Percentiles rank a stretch among this genome's conserved stretches.
These are phyloP conservation scores for Andrena cerasifolii DNA, from an alignment of 1,140 invertebrate species.

Conservation along the genomic window DNA sequence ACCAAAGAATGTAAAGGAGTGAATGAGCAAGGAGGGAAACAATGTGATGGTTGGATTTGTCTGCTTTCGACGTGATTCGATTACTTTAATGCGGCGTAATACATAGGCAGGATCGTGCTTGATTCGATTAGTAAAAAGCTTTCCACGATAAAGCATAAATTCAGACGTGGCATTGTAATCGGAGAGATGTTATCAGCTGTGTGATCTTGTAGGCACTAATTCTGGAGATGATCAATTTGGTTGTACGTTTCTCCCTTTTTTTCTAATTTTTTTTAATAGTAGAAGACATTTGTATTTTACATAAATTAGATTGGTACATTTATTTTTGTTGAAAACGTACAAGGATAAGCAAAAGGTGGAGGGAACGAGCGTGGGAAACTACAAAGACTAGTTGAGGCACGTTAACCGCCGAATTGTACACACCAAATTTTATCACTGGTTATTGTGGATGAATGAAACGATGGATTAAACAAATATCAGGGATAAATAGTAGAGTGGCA, in stretches of 20 bases:
- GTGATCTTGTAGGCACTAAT: background rate
- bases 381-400: conserved; percentile 12
- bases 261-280: no score
- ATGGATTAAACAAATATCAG: background rate
- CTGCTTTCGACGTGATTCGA: conserved; percentile 17
- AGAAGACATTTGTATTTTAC: conserved; percentile 2
- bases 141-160: background rate
- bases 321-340: background rate
- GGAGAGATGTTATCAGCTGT: background rate
- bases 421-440: conserved; percentile 2
- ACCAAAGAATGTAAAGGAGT: conserved; percentile 31
- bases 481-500: background rate
- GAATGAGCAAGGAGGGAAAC: background rate
- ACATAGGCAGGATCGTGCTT: background rate
- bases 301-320: background rate
- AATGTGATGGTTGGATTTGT: conserved; percentile 11
- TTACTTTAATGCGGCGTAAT: background rate
- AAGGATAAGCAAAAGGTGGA: background rate
- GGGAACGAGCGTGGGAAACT: background rate
- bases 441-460: background rate
- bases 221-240: background rate
- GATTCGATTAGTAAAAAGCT: background rate
- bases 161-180: background rate
- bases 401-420: conserved; percentile 1
- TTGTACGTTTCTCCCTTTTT: no score